Evolutionary conservation across 1,140 invertebrate species (phyloP), one percentile per base, ranked within the genome.

Genomic region (Augochlora pura): DNA sequence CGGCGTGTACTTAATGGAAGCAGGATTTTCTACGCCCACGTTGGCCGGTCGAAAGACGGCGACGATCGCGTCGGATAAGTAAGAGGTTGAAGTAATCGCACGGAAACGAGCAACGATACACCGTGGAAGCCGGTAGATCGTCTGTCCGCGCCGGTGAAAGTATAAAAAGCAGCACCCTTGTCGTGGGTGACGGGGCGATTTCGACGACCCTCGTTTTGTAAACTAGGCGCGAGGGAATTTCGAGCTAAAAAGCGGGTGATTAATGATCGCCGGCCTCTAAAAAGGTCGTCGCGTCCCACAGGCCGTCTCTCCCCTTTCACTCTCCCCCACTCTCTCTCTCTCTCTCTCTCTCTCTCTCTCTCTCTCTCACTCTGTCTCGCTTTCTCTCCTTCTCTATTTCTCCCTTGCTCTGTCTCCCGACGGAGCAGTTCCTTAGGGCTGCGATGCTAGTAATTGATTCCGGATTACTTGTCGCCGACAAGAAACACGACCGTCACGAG

Each of bases 211-310:
- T 92, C 88, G 84, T 91, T 90, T 87, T 90, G 89, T 91, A 91
- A 93, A 92, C 89, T 91, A 91, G 89, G 88, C 91, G 89, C 91
- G 88, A 92, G 91, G 90, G 91, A 91, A 91, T 92, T 91, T 90
- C 89, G 74, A 84, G 88, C 88, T 92, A 93, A 93, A 92, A 92
- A 91, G 88, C 89, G 75, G 86, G 88, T 92, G 91, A 92, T 92
- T 93, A 92, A 92, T 93, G 91, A 91, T 90, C 87, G 86, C 73
- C 74, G 69, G 80, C 42, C 71, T 86, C 87, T 85, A 88, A 88
- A 89, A 88, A 88, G 85, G 83, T 86, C 80, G 72, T 62, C 77
- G 71, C 57, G 70, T 60, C 76, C 79, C 52, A n/a, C 52, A 49
- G 32, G 4, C 67, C 32, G 32, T 66, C 57, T 59, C 66, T 66